Evolutionary conservation across 2,797 vertebrate genomes (phyloP), one percentile per base, ranked within the genome.

Genomic region (Helarctos malayanus): DNA sequence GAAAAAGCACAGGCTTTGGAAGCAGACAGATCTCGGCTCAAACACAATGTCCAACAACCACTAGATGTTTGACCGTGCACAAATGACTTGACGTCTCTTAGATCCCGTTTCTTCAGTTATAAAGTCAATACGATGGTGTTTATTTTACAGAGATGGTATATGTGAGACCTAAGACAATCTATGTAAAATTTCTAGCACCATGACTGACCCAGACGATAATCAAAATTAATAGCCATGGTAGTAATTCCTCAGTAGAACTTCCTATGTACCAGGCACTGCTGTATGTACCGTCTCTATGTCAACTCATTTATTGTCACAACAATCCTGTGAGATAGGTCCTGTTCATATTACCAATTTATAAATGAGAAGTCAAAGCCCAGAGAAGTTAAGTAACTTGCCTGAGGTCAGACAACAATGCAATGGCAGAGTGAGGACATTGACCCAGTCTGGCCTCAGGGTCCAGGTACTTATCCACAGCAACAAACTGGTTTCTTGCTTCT

Each of bases 121-220:
- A 93, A 92, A 86, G 65, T 45, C 91, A 89, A 69, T 29, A 80
- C 63, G 61, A 61, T 49, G 23, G 3, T 38, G 35, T 73, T 83
- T 82, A 15, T 54, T 49, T 45, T 56, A 68, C 21, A 63, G 21
- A 80, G 23, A 27, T 15, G 3, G 11, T 73, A 3, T 61, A 52
- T 19, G n/a, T 49, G 52, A 87, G 76, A 57, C 23, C 61, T 49
- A 89, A 87, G 27, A 76, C 86, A 56, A 52, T 75, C 49, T 65
- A 16, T 56, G 15, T 63, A 47, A 80, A 45, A 11, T 56, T 13
- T 4, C 15, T 69, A 45, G 12, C 29, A 47, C 8, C 8, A 9
- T 54, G 84, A 45, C 27, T 57, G n/a, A 23, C 35, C 41, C 16
- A 59, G 41, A 65, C 12, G 57, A 68, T 38, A 52, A 73, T 2